Evolutionary conservation across 1,140 invertebrate genomes (phyloP), one percentile per base, ranked within the genome.

Genomic region (Bombus confusus): DNA sequence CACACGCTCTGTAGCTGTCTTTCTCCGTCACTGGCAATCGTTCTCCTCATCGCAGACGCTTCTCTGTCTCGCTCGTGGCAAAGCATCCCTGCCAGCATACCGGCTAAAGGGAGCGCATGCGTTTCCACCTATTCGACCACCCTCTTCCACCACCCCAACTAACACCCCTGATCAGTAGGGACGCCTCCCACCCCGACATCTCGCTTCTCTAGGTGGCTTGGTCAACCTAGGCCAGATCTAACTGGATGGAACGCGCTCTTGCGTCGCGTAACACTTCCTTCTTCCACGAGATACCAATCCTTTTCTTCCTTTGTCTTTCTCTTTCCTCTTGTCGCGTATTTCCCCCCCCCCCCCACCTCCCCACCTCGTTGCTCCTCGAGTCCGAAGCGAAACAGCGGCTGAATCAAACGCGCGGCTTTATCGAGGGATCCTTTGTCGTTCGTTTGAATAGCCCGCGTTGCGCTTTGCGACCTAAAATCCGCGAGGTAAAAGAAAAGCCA

Each of bases 71-170:
- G 8, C 71, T 86, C 66, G 25, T 10, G 25, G 82, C 12, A 85
- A 90, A 5, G 85, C 89, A 64, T 92, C 90, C 57, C 91, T 89
- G 43, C 80, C 87, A 31, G 89, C 34, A 82, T 37, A 43, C 18
- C 91, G 91, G 31, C 9, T 25, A 22, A n/a, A 73, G n/a, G 41
- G 25, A 18, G 84, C 84, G 84, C 84, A 86, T 86, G 84, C 84
- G 84, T 76, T 71, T 34, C 71, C 71, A 68, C 71, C 69, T 73
- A 80, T 66, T 73, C 83, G 77, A 74, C 59, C 59, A 81, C 84
- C 59, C 84, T 82, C 43, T 85, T 75, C 47, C 59, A 72, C 47
- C 66, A 72, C 52, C 66, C 39, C 83, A 37, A 84, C 76, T 43
- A 57, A 86, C 84, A 86, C 84, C 47, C 84, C 34, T 47, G 71